phyloP scores from a whole-genome alignment of 2,113 vertebrate species.

The Aphelocoma coerulescens region DNA sequence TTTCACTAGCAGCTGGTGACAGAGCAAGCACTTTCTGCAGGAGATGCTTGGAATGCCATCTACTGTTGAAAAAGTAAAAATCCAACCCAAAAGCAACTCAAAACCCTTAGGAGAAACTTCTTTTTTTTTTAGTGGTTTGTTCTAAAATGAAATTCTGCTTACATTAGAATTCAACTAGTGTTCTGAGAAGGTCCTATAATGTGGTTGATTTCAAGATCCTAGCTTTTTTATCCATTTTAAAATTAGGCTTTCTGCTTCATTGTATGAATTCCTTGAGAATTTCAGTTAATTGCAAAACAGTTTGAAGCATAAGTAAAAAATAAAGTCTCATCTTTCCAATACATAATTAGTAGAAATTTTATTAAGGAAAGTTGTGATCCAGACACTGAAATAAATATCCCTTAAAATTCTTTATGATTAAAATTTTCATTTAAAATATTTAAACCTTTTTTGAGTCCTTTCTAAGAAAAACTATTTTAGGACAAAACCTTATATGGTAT shows the following conservation, averaged over 20 bases:
- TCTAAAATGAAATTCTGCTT: neutral
- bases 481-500: neutral
- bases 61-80: conserved; percentile 38
- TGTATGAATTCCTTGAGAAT: neutral
- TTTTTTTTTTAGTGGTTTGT: neutral
- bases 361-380: neutral
- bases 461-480: neutral
- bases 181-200: neutral
- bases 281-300: neutral
- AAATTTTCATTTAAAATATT: neutral
- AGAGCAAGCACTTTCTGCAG: neutral
- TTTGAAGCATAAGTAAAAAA: neutral
- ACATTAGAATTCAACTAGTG: neutral
- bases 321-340: neutral
- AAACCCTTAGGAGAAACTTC: neutral
- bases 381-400: neutral
- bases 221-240: neutral
- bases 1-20: neutral
- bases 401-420: neutral
- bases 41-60: conserved; percentile 54
- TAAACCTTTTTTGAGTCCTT: neutral
- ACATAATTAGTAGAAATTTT: neutral
- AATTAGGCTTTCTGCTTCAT: neutral
- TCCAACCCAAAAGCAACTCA: neutral
- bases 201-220: neutral